phyloP scores from a whole-genome alignment of 2,797 vertebrate genomes.

The Pristis pectinata region DNA sequence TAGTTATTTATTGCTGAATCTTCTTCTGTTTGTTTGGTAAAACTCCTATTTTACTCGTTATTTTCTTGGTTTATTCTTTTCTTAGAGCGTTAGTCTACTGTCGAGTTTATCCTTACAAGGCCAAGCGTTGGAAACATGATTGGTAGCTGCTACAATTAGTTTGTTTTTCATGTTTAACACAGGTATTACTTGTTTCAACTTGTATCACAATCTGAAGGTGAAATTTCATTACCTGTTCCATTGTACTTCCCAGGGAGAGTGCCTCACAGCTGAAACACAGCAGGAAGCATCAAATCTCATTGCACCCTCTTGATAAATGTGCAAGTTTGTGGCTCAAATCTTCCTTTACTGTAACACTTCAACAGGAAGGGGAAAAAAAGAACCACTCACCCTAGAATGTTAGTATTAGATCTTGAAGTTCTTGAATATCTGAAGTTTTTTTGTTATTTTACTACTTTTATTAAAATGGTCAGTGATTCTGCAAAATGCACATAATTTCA shows the following conservation, averaged over 20 bases:
- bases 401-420: neutral
- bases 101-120: neutral
- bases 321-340: neutral
- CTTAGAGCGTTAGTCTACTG: neutral
- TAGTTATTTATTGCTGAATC: neutral
- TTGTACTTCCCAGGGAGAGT: neutral
- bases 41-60: neutral
- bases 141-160: neutral
- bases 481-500: neutral
- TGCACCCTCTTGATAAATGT: neutral
- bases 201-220: neutral
- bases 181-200: neutral
- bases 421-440: too few relatives aligned
- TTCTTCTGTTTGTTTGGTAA: neutral
- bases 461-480: neutral
- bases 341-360: neutral
- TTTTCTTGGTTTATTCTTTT: neutral
- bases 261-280: neutral
- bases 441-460: neutral
- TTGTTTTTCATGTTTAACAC: neutral
- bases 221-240: neutral
- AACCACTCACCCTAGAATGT: neutral
- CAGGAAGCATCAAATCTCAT: neutral
- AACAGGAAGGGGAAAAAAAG: neutral
- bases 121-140: neutral